phyloP scores from a whole-genome alignment of 1,140 invertebrate species.

The Hydropsyche tenuis region DNA sequence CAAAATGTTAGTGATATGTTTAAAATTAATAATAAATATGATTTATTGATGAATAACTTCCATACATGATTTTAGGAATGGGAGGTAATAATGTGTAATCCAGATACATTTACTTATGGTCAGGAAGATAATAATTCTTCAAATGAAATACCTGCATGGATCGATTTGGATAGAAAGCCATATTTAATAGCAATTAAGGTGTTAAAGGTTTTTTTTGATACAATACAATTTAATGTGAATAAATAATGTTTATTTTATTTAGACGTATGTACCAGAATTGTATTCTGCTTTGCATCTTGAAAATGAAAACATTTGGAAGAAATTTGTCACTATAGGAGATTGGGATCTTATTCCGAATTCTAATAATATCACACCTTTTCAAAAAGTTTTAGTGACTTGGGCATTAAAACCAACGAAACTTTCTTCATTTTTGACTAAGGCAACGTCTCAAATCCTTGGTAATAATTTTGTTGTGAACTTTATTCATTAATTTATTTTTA shows the following conservation, averaged over 20 bases:
- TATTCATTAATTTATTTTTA: not conserved
- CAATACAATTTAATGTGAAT: slow-evolving; percentile 44
- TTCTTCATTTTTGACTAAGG: slow-evolving; percentile 67
- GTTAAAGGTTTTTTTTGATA: not conserved
- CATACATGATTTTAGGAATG: slow-evolving; percentile 39
- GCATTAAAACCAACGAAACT: slow-evolving; percentile 83
- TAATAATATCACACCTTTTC: slow-evolving; percentile 73
- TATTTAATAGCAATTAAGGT: slow-evolving; percentile 31
- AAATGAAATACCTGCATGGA: slow-evolving; percentile 38
- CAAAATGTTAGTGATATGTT: slow-evolving; percentile 30
- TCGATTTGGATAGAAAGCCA: slow-evolving; percentile 31
- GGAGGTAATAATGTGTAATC: slow-evolving; percentile 44
- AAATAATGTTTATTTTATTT: slow-evolving; percentile 47
- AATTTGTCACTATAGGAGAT: slow-evolving; percentile 51
- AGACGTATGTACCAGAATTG: slow-evolving; percentile 53
- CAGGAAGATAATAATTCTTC: slow-evolving; percentile 25
- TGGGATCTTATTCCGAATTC: slow-evolving; percentile 59
- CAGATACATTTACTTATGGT: slow-evolving; percentile 35
- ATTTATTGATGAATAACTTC: not conserved
- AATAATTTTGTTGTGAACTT: not conserved
- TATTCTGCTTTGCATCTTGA: slow-evolving; percentile 53
- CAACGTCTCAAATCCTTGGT: slow-evolving; percentile 75
- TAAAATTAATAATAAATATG: not conserved
- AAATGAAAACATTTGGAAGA: slow-evolving; percentile 54
- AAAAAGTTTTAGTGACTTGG: slow-evolving; percentile 84